Evolutionary conservation across 2,888 invertebrate genomes (phyloP), one percentile per base, ranked within the genome.

Genomic region (Lepidocyrtinus sp.): DNA sequence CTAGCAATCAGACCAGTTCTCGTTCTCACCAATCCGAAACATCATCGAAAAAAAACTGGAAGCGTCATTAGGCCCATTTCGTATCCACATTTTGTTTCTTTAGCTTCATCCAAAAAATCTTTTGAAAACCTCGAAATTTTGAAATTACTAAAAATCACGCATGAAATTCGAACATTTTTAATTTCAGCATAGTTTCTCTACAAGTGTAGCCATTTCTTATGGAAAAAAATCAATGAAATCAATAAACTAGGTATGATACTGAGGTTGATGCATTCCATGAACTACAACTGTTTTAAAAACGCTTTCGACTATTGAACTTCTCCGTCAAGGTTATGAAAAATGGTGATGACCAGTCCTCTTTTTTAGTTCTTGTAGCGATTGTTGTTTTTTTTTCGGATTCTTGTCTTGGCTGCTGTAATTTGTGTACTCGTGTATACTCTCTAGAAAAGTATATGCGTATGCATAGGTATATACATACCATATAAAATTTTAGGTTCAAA

Each of bases 281-380:
- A n/a, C 36, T 12, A 36, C 36, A 36, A 36, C 12, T 36, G 5
- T 36, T 5, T 36, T 36, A 9, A 36, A 36, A 36, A 12, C 7
- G 12, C 22, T 62, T 21, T 62, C 62, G 79, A 69, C 63, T 80
- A 65, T 80, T 80, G 79, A 80, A 80, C 79, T 74, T 80, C 65
- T 70, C 74, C 73, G 79, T 69, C 79, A 80, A 80, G 79, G 79
- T 80, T 80, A 80, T 70, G 79, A 69, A 80, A 80, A 80, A 72
- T 79, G 75, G 68, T 75, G 73, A 77, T 73, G 79, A 74, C 79
- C 79, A 80, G 64, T 64, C 76, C 62, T 68, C 27, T 50, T 55
- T 67, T 62, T 69, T 25, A 50, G 17, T 21, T 61, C 62, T 26
- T 77, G 15, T 50, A 2, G 36, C 27, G 12, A 45, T 19, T 69